A percentile compares a stretch with the other conserved stretches of the same genome.
Conservation (phyloP, 2,888 invertebrate genomes). For the Pterostichus madidus region DNA sequence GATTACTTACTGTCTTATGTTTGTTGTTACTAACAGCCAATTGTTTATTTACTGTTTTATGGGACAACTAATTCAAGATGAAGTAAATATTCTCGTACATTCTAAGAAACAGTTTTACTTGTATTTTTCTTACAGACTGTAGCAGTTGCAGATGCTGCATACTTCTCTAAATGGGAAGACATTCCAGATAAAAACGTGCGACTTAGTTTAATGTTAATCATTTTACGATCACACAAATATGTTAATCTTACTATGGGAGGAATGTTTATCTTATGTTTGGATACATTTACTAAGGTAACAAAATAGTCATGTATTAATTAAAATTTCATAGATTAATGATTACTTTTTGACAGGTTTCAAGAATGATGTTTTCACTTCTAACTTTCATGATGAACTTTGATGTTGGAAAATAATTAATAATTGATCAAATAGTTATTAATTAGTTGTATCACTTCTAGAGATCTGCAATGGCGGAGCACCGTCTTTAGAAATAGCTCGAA, state of each 20-base stretch:
- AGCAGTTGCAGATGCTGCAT: too few species aligned
- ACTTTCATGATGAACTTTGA: conserved; percentile 6
- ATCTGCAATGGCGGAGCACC: too few species aligned
- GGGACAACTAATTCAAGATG: too few species aligned
- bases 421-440: not conserved
- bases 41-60: too few species aligned
- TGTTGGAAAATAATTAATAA: not conserved
- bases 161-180: too few species aligned
- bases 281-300: not conserved
- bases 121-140: too few species aligned
- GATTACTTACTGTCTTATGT: too few species aligned
- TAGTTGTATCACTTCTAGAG: not conserved
- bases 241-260: not conserved
- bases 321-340: not conserved
- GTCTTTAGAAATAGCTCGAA: too few species aligned
- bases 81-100: too few species aligned
- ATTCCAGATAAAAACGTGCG: not conserved
- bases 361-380: not conserved
- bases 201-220: not conserved
- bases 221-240: not conserved
- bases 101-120: too few species aligned
- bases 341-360: not conserved
- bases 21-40: too few species aligned
- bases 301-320: not conserved
- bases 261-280: too few species aligned